Percentiles rank a stretch among this genome's conserved stretches.
These are phyloP conservation scores for Protula sp. DNA, from an alignment of 2,888 invertebrate genomes.

Conservation along the genomic window DNA sequence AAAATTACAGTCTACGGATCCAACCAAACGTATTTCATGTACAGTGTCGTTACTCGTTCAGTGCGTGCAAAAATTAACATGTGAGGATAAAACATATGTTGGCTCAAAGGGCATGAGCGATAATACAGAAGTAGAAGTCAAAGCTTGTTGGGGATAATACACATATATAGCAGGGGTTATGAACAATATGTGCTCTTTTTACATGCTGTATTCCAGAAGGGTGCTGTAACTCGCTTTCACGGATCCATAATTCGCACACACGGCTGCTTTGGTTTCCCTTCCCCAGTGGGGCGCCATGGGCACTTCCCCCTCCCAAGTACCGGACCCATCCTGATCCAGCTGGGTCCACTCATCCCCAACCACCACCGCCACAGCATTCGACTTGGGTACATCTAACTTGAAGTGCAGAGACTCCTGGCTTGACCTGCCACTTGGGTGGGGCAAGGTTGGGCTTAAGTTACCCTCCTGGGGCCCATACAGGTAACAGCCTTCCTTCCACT, in stretches of 20 bases:
- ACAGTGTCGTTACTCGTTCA: no score
- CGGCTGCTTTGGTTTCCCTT: constrained; percentile 37
- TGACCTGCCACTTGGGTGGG: constrained; percentile 10
- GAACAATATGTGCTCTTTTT: no score
- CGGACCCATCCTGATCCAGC: constrained; percentile 28
- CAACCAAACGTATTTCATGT: no score
- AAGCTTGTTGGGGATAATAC: no score
- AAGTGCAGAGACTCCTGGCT: constrained; percentile 26
- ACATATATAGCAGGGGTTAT: no score
- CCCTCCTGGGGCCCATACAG: constrained; percentile 44
- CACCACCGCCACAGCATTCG: constrained; percentile 50
- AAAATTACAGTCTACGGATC: no score
- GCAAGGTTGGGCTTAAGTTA: constrained; percentile 28
- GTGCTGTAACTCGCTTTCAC: constrained; percentile 50
- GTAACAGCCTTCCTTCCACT: constrained; percentile 55
- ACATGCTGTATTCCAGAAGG: constrained; percentile 41
- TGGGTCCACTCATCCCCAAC: constrained; percentile 51
- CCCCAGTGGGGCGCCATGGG: constrained; percentile 37
- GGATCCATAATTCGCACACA: constrained; percentile 51
- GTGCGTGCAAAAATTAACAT: no score
- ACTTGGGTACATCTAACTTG: constrained; percentile 43
- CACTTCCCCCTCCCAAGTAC: constrained; percentile 44
- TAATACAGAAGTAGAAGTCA: no score
- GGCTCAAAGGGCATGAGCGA: no score
- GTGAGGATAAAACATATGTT: no score